These are phyloP conservation scores for Leucania comma DNA, from an alignment of 2,888 invertebrate genomes.

Conservation along the genomic window DNA sequence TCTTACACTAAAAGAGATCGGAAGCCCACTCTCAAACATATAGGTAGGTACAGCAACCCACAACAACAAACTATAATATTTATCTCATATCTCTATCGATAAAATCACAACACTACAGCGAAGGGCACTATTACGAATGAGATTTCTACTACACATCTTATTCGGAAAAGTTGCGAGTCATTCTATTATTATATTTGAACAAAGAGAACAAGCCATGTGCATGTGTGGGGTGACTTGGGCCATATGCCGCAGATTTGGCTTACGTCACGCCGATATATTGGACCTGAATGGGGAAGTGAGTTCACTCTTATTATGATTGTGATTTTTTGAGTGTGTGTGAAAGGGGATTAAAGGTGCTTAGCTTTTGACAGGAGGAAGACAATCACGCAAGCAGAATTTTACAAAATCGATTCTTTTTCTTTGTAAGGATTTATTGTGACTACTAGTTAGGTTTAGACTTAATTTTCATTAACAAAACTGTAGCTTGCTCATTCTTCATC, in stretches of 20 bases:
- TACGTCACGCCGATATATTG: conserved; percentile 84
- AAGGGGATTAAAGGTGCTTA: conserved; percentile 1
- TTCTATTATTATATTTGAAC: conserved; percentile 86
- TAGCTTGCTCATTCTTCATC: too few species aligned
- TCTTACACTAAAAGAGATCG: not conserved
- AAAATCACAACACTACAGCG: conserved; percentile 68
- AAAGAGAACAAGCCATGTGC: conserved; percentile 76
- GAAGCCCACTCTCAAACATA: not conserved
- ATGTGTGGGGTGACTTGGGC: conserved; percentile 64
- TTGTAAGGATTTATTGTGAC: not conserved
- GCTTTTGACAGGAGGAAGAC: not conserved
- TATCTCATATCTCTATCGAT: conserved; percentile 49
- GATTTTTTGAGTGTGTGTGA: conserved; percentile 40
- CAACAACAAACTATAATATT: conserved; percentile 36
- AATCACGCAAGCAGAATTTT: not conserved
- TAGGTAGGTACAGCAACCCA: not conserved
- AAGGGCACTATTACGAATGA: conserved; percentile 82
- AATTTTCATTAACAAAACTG: too few species aligned
- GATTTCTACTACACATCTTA: conserved; percentile 86
- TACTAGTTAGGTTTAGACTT: too few species aligned
- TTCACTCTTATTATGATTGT: conserved; percentile 52
- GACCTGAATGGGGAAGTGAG: conserved; percentile 70
- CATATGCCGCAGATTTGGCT: conserved; percentile 83
- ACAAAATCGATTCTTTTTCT: not conserved
- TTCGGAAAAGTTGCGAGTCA: conserved; percentile 85